phyloP scores from a whole-genome alignment of 2,888 invertebrate genomes.

The Carabus problematicus region DNA sequence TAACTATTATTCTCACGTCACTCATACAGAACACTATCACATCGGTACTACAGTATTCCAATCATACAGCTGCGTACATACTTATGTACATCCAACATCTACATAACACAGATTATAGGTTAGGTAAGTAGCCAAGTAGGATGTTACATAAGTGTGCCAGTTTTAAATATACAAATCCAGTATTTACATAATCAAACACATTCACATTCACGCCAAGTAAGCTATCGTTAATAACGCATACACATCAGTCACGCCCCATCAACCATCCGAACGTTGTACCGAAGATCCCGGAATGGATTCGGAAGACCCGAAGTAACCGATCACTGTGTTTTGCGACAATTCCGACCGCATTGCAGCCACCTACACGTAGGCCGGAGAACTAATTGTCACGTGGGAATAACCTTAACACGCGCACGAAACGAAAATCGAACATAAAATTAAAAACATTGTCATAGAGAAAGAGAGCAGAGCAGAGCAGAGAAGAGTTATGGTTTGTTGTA shows the following conservation, averaged over 20 bases:
- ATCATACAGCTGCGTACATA: constrained; percentile 1
- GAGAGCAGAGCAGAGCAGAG: constrained; percentile 7
- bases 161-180: too few relatives aligned
- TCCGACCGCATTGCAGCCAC: constrained; percentile 58
- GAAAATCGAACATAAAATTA: constrained; percentile 9
- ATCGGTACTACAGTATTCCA: constrained; percentile 4
- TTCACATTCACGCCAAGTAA: neutral
- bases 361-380: constrained; percentile 50
- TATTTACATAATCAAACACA: constrained; percentile 23
- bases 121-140: too few relatives aligned
- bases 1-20: constrained; percentile 5
- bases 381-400: constrained; percentile 32
- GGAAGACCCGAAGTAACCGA: too few relatives aligned
- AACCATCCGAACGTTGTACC: constrained; percentile 7
- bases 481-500: constrained; percentile 2
- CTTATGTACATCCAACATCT: neutral
- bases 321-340: constrained; percentile 50
- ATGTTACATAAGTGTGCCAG: too few relatives aligned
- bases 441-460: neutral
- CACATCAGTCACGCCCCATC: constrained; percentile 22
- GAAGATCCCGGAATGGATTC: constrained; percentile 23
- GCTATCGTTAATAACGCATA: neutral
- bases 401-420: constrained; percentile 32
- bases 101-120: neutral
- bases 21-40: neutral